These are phyloP conservation scores for Anoura caudifer DNA, from an alignment of 2,113 vertebrate genomes.

Conservation along the genomic window DNA sequence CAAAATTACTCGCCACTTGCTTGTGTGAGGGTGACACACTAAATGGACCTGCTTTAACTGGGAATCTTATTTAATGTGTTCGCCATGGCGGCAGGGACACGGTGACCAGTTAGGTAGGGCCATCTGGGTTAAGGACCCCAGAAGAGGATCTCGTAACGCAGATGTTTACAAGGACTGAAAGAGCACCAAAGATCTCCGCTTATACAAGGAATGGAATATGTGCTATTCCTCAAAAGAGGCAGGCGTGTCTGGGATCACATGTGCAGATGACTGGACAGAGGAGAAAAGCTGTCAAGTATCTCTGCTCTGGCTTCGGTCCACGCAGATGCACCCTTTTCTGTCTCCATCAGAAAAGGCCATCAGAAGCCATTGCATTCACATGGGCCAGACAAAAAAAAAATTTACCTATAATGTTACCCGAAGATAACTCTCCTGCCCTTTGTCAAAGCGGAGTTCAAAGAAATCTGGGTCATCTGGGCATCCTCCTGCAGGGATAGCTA, in stretches of 20 bases:
- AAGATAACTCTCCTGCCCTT: background rate
- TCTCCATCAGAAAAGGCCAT: background rate
- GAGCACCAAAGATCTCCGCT: background rate
- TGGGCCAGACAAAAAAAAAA: background rate
- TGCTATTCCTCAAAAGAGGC: background rate
- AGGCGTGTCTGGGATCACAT: background rate
- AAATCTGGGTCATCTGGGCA: background rate
- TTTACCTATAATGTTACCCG: background rate
- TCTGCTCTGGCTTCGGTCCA: background rate
- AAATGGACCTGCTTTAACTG: background rate
- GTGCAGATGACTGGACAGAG: background rate
- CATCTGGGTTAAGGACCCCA: background rate
- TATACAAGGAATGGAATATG: background rate
- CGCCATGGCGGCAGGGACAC: background rate
- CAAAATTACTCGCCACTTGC: background rate
- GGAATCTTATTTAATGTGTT: background rate
- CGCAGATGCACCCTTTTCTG: background rate
- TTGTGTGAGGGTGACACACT: background rate
- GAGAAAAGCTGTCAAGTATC: background rate
- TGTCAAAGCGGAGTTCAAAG: background rate
- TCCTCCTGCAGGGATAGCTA: background rate
- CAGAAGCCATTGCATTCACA: background rate
- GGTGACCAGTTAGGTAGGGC: background rate
- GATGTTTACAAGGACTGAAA: background rate
- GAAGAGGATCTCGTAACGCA: background rate